A percentile compares a stretch with the other conserved stretches of the same genome.
Evolutionary conservation across 1,140 invertebrate species (phyloP).

Genomic region (Sesamia nonagrioides): DNA sequence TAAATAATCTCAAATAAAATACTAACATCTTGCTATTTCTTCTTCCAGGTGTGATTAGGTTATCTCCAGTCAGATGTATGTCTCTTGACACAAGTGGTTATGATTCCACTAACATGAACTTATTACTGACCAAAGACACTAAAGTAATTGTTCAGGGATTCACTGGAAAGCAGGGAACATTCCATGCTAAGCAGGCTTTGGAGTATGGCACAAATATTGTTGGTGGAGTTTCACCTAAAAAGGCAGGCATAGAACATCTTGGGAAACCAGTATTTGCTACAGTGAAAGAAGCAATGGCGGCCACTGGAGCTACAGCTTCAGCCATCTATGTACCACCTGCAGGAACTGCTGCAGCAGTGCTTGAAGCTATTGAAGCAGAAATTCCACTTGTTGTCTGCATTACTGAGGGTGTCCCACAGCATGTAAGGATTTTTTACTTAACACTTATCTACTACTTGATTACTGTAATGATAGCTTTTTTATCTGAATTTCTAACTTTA

Average conservation of each 20-base stretch:
- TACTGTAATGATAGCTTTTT: no score
- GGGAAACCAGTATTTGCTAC: slow-evolving; percentile 98
- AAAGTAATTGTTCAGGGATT: slow-evolving; percentile 95
- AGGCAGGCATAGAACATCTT: slow-evolving; percentile 97
- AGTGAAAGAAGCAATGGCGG: slow-evolving; percentile 95
- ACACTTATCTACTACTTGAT: no score
- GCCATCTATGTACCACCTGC: slow-evolving; percentile 99
- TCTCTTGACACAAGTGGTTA: slow-evolving; percentile 85
- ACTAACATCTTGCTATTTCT: background rate
- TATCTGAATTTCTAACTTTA: no score
- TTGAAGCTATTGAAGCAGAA: slow-evolving; percentile 99
- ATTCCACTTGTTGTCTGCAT: slow-evolving; percentile 99
- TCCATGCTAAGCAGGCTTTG: slow-evolving; percentile 97
- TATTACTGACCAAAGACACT: slow-evolving; percentile 94
- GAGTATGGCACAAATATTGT: slow-evolving; percentile 99
- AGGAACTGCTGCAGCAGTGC: slow-evolving; percentile 96
- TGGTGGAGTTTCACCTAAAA: slow-evolving; percentile 98
- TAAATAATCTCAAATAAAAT: background rate
- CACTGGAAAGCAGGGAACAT: slow-evolving; percentile 97
- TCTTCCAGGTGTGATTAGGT: slow-evolving; percentile 80
- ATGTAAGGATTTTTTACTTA: slow-evolving; percentile 83
- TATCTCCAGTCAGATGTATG: slow-evolving; percentile 88
- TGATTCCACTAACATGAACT: slow-evolving; percentile 93
- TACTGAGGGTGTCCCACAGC: slow-evolving; percentile 99
- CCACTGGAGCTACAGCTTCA: slow-evolving; percentile 95